Conservation (phyloP, 2,888 invertebrate genomes). For the Drosophila colorata region DNA sequence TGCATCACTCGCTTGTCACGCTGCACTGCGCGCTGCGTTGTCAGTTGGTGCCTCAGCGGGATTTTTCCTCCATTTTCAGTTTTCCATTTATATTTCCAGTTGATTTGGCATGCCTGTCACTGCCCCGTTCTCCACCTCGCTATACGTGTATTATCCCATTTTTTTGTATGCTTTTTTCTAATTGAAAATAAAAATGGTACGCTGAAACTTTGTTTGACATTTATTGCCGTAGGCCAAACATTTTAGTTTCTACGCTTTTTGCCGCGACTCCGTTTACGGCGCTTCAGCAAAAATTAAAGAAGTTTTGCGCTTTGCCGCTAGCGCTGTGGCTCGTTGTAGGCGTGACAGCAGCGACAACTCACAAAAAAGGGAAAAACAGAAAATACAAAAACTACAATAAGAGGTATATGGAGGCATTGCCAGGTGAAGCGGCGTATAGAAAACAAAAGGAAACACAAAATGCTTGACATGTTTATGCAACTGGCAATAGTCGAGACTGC, state of each 20-base stretch:
- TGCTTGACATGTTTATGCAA: too few relatives aligned
- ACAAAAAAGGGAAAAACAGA: slow-evolving; percentile 26
- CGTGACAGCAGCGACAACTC: slow-evolving; percentile 33
- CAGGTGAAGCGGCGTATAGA: too few relatives aligned
- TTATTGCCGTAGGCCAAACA: slow-evolving; percentile 74
- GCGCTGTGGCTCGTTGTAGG: slow-evolving; percentile 33
- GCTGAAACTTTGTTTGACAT: slow-evolving; percentile 70
- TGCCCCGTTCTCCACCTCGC: slow-evolving; percentile 1
- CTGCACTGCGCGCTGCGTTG: slow-evolving; percentile 18
- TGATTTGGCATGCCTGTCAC: slow-evolving; percentile 28
- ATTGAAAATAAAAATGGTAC: slow-evolving; percentile 66
- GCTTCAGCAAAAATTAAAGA: slow-evolving; percentile 76
- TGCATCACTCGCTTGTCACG: slow-evolving; percentile 53
- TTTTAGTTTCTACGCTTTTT: slow-evolving; percentile 56
- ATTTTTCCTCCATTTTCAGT: slow-evolving; percentile 14
- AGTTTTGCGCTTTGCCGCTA: slow-evolving; percentile 66
- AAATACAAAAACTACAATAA: slow-evolving; percentile 9
- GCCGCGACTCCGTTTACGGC: slow-evolving; percentile 44
- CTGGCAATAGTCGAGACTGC: too few relatives aligned
- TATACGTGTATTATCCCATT: background rate
- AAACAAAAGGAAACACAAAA: too few relatives aligned
- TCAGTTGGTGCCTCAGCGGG: slow-evolving; percentile 46
- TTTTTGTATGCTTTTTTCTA: slow-evolving; percentile 52
- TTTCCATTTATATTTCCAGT: slow-evolving; percentile 31
- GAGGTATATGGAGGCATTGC: background rate